These are phyloP conservation scores for Tokudaia muenninki DNA, from an alignment of 2,797 vertebrate genomes.

Conservation along the genomic window DNA sequence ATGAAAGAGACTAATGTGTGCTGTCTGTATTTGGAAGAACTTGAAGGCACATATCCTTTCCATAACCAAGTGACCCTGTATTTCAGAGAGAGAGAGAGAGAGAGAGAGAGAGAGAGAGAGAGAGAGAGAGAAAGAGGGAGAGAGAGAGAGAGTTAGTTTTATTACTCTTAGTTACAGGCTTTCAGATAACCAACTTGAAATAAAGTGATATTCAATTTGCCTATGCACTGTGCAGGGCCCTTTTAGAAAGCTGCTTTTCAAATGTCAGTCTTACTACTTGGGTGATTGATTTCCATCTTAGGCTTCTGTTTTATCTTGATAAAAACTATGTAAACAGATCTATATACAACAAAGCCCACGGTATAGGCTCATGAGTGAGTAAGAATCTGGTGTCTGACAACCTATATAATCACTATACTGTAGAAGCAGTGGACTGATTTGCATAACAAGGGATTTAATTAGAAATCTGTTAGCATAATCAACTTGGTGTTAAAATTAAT, in stretches of 20 bases:
- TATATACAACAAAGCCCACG: neutral
- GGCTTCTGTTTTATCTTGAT: neutral
- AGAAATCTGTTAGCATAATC: slow-evolving; percentile 69
- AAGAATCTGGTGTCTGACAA: neutral
- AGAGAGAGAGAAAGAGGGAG: too few species aligned
- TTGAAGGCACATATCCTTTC: neutral
- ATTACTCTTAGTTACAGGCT: neutral
- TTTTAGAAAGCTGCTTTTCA: neutral
- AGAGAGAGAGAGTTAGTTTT: neutral
- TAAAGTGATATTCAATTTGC: neutral
- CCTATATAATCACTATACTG: neutral
- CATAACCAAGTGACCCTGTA: neutral
- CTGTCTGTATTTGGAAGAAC: neutral
- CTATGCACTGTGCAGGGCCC: neutral
- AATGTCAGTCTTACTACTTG: neutral
- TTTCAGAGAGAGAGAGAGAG: neutral
- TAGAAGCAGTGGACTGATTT: slow-evolving; percentile 38
- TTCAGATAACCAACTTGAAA: neutral
- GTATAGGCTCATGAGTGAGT: neutral
- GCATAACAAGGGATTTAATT: slow-evolving; percentile 70
- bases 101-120: too few species aligned
- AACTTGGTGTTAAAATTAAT: slow-evolving; percentile 78
- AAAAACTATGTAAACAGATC: neutral
- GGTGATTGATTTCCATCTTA: neutral
- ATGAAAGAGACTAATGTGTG: neutral